phyloP scores from a whole-genome alignment of 2,113 vertebrate genomes.

The Prietella phreatophila region DNA sequence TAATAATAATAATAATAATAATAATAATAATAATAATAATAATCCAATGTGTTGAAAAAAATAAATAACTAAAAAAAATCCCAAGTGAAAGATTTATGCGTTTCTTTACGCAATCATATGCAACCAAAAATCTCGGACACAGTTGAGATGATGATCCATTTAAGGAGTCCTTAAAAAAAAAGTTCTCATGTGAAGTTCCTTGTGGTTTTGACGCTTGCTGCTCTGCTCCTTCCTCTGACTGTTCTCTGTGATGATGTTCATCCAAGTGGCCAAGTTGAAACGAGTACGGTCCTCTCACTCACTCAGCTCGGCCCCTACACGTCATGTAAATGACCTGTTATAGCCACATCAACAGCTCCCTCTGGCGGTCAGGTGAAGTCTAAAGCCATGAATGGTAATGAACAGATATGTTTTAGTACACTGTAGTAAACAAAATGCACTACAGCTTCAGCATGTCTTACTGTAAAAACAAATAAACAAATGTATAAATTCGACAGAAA shows the following conservation, averaged over 20 bases:
- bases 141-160: not conserved
- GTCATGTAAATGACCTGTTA: constrained; percentile 55
- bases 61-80: constrained; percentile 49
- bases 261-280: constrained; percentile 68
- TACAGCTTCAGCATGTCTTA: not conserved
- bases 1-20: too few relatives aligned
- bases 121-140: not conserved
- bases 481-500: not conserved
- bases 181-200: not conserved
- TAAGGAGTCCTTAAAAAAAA: not conserved
- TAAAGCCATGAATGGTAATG: not conserved
- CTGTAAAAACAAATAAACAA: too few relatives aligned
- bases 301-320: constrained; percentile 64
- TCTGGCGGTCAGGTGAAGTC: constrained; percentile 39
- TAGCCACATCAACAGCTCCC: constrained; percentile 39
- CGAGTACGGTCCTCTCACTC: constrained; percentile 47
- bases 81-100: constrained; percentile 49
- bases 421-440: not conserved
- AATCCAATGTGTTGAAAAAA: not conserved
- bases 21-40: not conserved
- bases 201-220: constrained; percentile 20
- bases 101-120: constrained; percentile 41
- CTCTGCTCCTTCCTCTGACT: constrained; percentile 1
- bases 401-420: not conserved
- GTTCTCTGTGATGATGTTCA: constrained; percentile 62